Conservation (phyloP, 2,888 invertebrate genomes). For the Hyppa rectilinea region DNA sequence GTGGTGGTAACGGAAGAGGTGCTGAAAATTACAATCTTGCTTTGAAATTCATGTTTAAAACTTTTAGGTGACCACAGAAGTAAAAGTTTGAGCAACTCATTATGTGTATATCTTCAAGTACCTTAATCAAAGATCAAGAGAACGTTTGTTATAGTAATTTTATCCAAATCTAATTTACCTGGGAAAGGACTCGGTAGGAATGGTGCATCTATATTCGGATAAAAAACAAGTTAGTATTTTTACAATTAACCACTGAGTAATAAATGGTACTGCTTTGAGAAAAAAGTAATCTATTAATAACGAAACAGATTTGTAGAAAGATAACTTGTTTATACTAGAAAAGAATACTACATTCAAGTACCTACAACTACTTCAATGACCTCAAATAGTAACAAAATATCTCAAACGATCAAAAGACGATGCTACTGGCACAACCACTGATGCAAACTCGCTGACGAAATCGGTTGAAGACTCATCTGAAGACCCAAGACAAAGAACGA, state of each 20-base stretch:
- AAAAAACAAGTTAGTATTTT: constrained; percentile 11
- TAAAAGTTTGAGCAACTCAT: background rate
- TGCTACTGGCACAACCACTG: background rate
- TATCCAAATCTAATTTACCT: constrained; percentile 13
- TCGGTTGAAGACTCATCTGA: background rate
- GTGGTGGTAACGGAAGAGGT: constrained; percentile 17
- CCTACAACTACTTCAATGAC: too few species aligned
- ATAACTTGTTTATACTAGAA: too few species aligned
- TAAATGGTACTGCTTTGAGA: background rate
- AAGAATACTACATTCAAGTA: background rate
- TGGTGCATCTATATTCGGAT: constrained; percentile 18
- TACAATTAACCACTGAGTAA: background rate
- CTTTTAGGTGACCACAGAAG: background rate
- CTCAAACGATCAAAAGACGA: background rate
- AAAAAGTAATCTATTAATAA: constrained; percentile 5
- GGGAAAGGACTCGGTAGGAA: constrained; percentile 18
- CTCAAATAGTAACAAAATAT: background rate
- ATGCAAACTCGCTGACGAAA: background rate
- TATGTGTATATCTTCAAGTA: background rate
- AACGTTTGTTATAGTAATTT: background rate
- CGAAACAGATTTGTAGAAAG: background rate
- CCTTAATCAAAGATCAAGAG: background rate
- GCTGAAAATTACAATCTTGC: constrained; percentile 29
- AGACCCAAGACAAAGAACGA: constrained; percentile 7
- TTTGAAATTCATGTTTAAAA: background rate